Evolutionary conservation across 2,888 invertebrate species (phyloP), one percentile per base, ranked within the genome.

Genomic region (Troides helena): DNA sequence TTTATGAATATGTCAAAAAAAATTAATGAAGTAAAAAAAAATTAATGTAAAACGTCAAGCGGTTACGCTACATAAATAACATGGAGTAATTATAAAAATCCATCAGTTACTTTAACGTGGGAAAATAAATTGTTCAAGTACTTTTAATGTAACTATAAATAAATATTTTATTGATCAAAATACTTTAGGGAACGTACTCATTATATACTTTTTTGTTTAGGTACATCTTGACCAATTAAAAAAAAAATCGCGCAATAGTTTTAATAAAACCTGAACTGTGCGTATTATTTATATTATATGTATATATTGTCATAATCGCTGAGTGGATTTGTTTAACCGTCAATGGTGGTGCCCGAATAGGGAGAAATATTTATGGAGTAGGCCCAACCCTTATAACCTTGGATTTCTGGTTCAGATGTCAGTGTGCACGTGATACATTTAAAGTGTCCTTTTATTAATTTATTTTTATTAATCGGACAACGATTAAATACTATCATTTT

Each of bases 391-490:
- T 78, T 77, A 72, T 75, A 78, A 78, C 82, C 81, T 84, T 80
- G 81, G 71, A 73, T 73, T 78, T 78, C 77, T 77, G 81, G 79
- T 81, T 81, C 79, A 75, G 76, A 79, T 80, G 78, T 74, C 76
- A 72, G 75, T 76, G 79, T 80, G 83, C 84, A 84, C 84, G 84
- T 83, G 84, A 76, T 76, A 74, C 57, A 62, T 58, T 81, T 80
- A 85, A 81, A 78, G 81, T 71, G 65, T 71, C 58, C 67, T 75
- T 73, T 66, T 69, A 68, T 43, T 60, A 60, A 53, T 53, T 53
- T 1, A 53, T n/a, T 53, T 5, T 53, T 18, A 53, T 8, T n/a
- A 53, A 53, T n/a, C 5, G 6, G n/a, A n/a, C 7, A 6, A 53
- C n/a, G 1, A 18, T n/a, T 1, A n/a, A 7, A 53, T 6, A 53